These are phyloP conservation scores for Chouioia cunea DNA, from an alignment of 2,888 invertebrate species.

Conservation along the genomic window DNA sequence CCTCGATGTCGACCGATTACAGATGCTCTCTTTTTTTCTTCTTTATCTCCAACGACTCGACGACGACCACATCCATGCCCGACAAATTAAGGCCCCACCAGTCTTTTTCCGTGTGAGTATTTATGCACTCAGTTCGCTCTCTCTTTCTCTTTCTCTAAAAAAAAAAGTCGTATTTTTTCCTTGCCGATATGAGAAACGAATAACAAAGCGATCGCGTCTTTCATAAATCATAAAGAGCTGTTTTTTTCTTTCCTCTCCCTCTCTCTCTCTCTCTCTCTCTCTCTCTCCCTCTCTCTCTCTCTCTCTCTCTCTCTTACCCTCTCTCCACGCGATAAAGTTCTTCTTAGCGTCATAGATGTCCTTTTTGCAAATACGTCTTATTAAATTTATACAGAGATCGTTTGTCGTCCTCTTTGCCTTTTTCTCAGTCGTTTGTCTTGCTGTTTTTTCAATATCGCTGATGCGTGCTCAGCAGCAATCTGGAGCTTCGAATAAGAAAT, in stretches of 20 bases:
- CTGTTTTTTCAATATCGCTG: slow-evolving; percentile 35
- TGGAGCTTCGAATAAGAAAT: slow-evolving; percentile 10
- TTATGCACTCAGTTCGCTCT: slow-evolving; percentile 14
- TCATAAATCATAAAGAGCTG: slow-evolving; percentile 37
- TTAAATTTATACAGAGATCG: slow-evolving; percentile 37
- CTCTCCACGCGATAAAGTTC: slow-evolving; percentile 25
- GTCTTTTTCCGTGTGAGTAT: neutral
- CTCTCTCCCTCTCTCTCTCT: slow-evolving; percentile 32
- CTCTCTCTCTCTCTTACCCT: slow-evolving; percentile 35
- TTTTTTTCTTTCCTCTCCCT: slow-evolving; percentile 30
- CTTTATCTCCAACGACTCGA: neutral
- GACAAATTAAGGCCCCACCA: slow-evolving; percentile 38
- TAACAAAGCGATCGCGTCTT: slow-evolving; percentile 40
- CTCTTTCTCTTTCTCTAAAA: no score
- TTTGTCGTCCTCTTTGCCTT: slow-evolving; percentile 16
- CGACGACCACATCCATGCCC: slow-evolving; percentile 17
- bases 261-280: slow-evolving; percentile 32
- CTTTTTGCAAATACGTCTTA: slow-evolving; percentile 37
- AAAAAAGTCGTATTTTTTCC: slow-evolving; percentile 32
- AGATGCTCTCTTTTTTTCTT: neutral
- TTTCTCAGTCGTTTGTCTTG: slow-evolving; percentile 10
- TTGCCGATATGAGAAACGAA: slow-evolving; percentile 37
- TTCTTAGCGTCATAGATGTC: slow-evolving; percentile 23
- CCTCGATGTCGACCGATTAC: slow-evolving; percentile 3
- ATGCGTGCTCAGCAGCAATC: slow-evolving; percentile 43